Conservation (phyloP, 2,888 invertebrate genomes). For the Macrophya annulata region DNA sequence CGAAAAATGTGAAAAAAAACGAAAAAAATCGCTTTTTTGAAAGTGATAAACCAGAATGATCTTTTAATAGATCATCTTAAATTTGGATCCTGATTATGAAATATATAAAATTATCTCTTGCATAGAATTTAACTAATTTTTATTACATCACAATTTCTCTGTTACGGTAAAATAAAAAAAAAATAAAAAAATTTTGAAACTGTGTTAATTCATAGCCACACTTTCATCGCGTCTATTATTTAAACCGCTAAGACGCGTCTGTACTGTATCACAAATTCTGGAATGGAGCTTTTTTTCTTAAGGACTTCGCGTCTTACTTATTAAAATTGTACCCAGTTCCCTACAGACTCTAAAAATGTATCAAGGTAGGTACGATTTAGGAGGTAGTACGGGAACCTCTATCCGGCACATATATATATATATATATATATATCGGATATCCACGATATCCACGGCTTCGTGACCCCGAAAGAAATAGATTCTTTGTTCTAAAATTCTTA, state of each 20-base stretch:
- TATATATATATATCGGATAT: slow-evolving; percentile 10
- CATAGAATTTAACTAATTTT: not conserved
- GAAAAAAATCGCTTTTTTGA: not conserved
- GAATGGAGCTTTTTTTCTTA: not conserved
- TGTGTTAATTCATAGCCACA: not conserved
- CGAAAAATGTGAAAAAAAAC: too few species aligned
- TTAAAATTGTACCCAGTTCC: not conserved
- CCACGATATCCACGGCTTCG: slow-evolving; percentile 9
- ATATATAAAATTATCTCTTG: not conserved
- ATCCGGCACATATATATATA: slow-evolving; percentile 16
- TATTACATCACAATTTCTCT: not conserved
- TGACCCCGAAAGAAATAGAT: slow-evolving; percentile 5
- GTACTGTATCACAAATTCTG: not conserved
- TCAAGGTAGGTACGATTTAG: slow-evolving; percentile 7
- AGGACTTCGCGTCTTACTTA: not conserved
- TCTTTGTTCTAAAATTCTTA: not conserved
- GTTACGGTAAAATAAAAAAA: not conserved
- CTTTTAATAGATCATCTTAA: not conserved
- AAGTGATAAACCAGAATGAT: too few species aligned
- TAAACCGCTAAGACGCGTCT: not conserved
- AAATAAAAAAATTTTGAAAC: not conserved
- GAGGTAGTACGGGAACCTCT: slow-evolving; percentile 12
- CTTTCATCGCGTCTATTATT: not conserved
- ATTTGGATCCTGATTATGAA: not conserved
- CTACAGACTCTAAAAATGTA: not conserved